Evolutionary conservation across 2,888 invertebrate genomes (phyloP), one percentile per base, ranked within the genome.

Genomic region (Cancer borealis): DNA sequence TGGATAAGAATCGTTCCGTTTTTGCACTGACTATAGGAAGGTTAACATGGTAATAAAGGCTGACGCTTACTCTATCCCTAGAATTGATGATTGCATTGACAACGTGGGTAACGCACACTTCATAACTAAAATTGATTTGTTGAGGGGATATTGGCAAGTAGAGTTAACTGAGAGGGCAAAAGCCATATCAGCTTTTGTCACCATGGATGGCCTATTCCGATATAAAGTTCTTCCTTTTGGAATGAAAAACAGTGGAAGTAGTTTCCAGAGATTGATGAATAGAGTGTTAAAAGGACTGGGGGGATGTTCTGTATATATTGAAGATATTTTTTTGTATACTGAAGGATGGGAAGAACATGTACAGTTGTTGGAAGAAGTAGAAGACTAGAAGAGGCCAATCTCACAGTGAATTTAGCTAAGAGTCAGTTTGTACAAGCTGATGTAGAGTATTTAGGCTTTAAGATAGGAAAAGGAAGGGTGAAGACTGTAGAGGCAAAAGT

Each of bases 151-250:
- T 30, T 88, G 88, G 88, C 87, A 91, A 10, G 45, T 91, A 66
- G 60, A 30, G 6, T 8, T 91, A 12, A 91, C 66, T 26, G 39
- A 92, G 21, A 87, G 92, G 21, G 92, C 12, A 10, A 88, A 89
- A n/a, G 46, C 17, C 8, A 89, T 90, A 1, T 93, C 89, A 66
- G 47, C 46, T 30, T 89, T 93, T 90, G 93, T 47, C 26, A 93
- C 46, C 1, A 79, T 73, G 73, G 93, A 93, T 46, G 46, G 47
- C 4, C 47, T 93, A 4, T 92, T 49, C 21, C 88, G 39, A 21
- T 88, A 88, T 39, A 88, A 54, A 45, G 92, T 92, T 14, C 30
- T 93, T 30, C 93, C 73, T n/a, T 93, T 89, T 73, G 93, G 93
- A 10, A 92, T 92, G 88, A 93, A 93, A 30, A 93, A 87, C 14